Conservation (phyloP, 2,113 vertebrate species). For the Hippocampus comes region DNA sequence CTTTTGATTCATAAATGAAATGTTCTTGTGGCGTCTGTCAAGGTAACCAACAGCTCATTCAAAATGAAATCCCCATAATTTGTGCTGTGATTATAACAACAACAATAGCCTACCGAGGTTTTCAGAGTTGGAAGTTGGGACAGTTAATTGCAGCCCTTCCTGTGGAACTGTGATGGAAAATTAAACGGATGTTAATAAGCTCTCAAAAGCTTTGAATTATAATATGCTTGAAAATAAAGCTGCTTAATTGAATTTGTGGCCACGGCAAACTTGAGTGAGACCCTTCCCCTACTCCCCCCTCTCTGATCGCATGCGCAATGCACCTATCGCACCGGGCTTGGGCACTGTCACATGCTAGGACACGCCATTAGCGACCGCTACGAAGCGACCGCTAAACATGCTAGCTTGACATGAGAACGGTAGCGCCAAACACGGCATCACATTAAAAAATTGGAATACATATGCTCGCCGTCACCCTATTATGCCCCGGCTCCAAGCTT, state of each 20-base stretch:
- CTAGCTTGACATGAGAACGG: too few relatives aligned
- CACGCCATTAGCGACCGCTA: background rate
- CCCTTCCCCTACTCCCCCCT: too few relatives aligned
- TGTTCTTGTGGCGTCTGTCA: slow-evolving; percentile 39
- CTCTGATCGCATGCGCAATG: too few relatives aligned
- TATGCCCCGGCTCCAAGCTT: too few relatives aligned
- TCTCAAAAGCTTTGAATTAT: background rate
- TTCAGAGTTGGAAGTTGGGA: background rate
- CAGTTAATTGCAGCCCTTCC: background rate
- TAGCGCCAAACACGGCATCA: background rate
- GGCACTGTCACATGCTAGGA: background rate
- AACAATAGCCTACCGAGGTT: slow-evolving; percentile 3
- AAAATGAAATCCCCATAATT: slow-evolving; percentile 19
- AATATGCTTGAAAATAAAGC: background rate
- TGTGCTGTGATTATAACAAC: background rate
- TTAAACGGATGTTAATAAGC: background rate
- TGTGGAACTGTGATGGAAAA: background rate
- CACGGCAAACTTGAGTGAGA: background rate
- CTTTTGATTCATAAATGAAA: slow-evolving; percentile 50
- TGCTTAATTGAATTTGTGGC: background rate
- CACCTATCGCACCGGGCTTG: too few relatives aligned
- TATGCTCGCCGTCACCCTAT: too few relatives aligned
- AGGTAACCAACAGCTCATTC: slow-evolving; percentile 26
- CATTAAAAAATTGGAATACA: too few relatives aligned
- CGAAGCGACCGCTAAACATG: background rate